Percentiles rank a stretch among this genome's conserved stretches.
These are phyloP conservation scores for Tachysurus vachellii DNA, from an alignment of 2,113 vertebrate genomes.

Conservation along the genomic window DNA sequence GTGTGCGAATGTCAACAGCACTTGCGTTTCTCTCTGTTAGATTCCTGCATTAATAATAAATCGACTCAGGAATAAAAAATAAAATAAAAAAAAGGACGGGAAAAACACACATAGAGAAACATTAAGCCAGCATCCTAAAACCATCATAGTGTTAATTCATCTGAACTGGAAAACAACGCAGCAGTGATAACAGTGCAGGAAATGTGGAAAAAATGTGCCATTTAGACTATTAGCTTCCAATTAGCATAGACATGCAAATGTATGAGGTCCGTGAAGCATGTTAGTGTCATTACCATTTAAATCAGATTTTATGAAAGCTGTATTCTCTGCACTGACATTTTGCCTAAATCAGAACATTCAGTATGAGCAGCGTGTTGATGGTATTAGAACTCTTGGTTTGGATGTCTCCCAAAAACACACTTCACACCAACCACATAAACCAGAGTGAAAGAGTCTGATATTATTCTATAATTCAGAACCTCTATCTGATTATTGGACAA, in stretches of 20 bases:
- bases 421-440: not conserved
- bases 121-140: not conserved
- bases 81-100: not conserved
- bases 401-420: not conserved
- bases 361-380: not conserved
- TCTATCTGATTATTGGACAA: not conserved
- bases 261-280: not conserved
- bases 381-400: not conserved
- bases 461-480: not conserved
- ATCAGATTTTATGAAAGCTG: not conserved
- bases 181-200: not conserved
- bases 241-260: conserved; percentile 15
- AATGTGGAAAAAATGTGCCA: not conserved
- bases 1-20: not conserved
- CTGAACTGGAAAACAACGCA: not conserved
- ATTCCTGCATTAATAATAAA: not conserved
- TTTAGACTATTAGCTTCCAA: not conserved
- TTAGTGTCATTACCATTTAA: not conserved
- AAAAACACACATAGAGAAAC: not conserved
- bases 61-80: not conserved
- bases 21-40: not conserved
- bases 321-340: not conserved
- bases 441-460: not conserved
- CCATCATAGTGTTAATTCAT: not conserved
- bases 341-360: not conserved